Percentiles rank a stretch among this genome's conserved stretches.
Evolutionary conservation across 2,113 vertebrate genomes (phyloP).

Genomic region (Syrrhaptes paradoxus): DNA sequence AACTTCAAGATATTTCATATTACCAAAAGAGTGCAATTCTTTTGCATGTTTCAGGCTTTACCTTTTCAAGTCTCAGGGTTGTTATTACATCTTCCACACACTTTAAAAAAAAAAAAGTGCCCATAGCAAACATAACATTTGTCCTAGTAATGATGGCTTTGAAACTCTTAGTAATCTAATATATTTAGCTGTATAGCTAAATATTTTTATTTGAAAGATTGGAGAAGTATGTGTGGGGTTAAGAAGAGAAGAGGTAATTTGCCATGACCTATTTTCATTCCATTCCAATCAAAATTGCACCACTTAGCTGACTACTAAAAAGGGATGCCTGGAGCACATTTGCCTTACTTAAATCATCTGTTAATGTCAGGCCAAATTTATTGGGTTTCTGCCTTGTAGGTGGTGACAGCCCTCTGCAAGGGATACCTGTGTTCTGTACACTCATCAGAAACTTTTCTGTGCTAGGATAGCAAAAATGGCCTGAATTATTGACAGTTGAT

Average conservation of each 20-base stretch:
- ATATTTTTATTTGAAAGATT: constrained; percentile 34
- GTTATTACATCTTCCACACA: background rate
- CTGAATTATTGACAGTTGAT: background rate
- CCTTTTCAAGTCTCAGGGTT: background rate
- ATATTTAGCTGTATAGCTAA: background rate
- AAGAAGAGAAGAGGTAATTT: constrained; percentile 22
- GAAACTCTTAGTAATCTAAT: background rate
- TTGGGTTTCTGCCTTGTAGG: background rate
- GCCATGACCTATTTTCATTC: constrained; percentile 57
- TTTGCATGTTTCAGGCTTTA: background rate
- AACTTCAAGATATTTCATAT: background rate
- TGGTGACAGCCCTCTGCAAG: background rate
- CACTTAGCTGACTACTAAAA: constrained; percentile 29
- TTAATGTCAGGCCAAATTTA: background rate
- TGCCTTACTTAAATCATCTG: constrained; percentile 26
- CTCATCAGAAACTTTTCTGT: background rate
- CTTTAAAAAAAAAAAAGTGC: background rate
- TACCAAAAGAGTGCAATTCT: background rate
- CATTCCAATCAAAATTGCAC: constrained; percentile 47
- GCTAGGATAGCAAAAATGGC: background rate
- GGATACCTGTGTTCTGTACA: background rate
- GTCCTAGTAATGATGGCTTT: background rate
- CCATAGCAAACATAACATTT: background rate
- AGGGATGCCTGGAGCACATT: constrained; percentile 16
- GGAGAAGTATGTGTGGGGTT: background rate